Conservation (phyloP, 1,140 invertebrate genomes). For the Samia ricini region DNA sequence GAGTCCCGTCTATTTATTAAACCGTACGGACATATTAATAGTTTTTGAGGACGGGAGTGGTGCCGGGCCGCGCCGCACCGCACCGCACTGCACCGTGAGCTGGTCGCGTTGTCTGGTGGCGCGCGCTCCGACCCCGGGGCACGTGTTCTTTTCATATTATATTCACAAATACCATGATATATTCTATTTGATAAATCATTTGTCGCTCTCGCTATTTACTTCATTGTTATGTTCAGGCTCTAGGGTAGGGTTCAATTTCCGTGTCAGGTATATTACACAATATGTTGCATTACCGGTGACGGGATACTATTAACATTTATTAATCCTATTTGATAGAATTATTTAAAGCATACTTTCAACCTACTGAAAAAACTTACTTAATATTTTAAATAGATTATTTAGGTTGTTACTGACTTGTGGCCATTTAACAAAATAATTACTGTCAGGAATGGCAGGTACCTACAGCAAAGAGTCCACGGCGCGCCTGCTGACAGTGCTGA, state of each 20-base stretch:
- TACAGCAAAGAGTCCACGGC: no score
- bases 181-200: background rate
- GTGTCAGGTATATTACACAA: background rate
- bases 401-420: no score
- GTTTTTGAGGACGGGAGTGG: background rate
- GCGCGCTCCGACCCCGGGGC: background rate
- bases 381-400: no score
- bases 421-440: no score
- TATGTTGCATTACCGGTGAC: background rate
- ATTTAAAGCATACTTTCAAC: no score
- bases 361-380: no score
- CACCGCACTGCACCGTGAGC: background rate
- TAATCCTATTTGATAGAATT: no score
- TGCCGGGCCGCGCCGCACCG: constrained; percentile 7
- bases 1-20: background rate
- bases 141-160: constrained; percentile 5
- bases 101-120: background rate
- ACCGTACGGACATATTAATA: background rate
- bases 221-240: background rate
- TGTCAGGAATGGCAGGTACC: no score
- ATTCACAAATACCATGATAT: background rate
- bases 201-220: background rate
- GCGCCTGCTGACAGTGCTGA: no score
- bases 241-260: background rate
- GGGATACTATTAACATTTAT: no score